A percentile compares a stretch with the other conserved stretches of the same genome.
Conservation (phyloP, 2,888 invertebrate species). For the Caenorhabditis sp. region DNA sequence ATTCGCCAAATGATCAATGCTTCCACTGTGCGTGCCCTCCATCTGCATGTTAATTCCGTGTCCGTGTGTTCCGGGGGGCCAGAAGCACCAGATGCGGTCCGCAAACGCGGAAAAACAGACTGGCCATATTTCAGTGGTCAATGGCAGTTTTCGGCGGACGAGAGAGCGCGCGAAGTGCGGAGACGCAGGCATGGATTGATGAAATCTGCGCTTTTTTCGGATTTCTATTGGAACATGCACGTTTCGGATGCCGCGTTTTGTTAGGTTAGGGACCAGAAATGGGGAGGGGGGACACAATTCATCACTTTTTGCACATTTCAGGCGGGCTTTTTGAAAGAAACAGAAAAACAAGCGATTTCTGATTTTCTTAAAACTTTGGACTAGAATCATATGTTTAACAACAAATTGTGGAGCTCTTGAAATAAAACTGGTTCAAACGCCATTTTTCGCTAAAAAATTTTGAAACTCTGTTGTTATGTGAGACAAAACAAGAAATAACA, state of each 20-base stretch:
- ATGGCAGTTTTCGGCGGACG: slow-evolving; percentile 1
- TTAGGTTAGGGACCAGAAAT: too few species aligned
- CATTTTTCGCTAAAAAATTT: too few species aligned
- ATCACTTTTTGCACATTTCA: background rate
- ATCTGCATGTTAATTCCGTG: slow-evolving; percentile 4
- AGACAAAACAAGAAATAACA: background rate
- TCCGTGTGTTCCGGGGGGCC: background rate
- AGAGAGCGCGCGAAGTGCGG: background rate
- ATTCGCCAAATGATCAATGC: too few species aligned
- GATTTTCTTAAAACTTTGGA: background rate
- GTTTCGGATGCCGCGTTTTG: background rate
- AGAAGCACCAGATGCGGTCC: slow-evolving; percentile 14
- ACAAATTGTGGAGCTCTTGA: too few species aligned
- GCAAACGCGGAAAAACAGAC: background rate
- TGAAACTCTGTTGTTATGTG: too few species aligned
- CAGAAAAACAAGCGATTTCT: background rate
- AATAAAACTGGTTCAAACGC: too few species aligned
- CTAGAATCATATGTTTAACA: too few species aligned
- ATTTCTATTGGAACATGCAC: too few species aligned
- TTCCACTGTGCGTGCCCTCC: too few species aligned
- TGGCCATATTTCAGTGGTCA: slow-evolving; percentile 19
- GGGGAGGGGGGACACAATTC: too few species aligned
- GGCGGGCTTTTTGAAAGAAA: background rate
- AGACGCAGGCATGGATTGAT: background rate
- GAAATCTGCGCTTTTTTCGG: too few species aligned